These are phyloP conservation scores for Heliconius ismenius DNA, from an alignment of 2,888 invertebrate genomes.

Conservation along the genomic window DNA sequence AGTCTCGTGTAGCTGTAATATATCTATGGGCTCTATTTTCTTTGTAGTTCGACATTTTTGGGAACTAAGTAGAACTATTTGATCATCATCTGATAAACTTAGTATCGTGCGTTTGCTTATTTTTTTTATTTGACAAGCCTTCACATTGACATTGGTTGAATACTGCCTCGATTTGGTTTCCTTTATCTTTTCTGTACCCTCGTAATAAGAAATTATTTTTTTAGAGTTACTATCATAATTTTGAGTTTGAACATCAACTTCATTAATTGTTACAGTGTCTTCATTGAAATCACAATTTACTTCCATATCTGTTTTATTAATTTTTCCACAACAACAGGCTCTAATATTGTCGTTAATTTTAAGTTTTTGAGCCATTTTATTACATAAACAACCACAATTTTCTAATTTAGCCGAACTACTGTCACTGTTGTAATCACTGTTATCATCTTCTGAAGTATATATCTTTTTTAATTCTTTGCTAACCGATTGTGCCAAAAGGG, in stretches of 20 bases:
- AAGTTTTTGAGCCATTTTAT: conserved; percentile 55
- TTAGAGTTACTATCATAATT: conserved; percentile 50
- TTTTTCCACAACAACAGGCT: conserved; percentile 53
- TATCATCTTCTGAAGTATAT: conserved; percentile 51
- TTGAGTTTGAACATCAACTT: conserved; percentile 57
- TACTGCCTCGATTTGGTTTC: conserved; percentile 10
- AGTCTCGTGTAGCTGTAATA: conserved; percentile 66
- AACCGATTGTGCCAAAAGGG: conserved; percentile 34
- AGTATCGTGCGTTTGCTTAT: conserved; percentile 48
- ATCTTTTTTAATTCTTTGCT: conserved; percentile 33
- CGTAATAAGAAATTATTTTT: conserved; percentile 38
- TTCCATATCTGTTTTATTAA: conserved; percentile 52
- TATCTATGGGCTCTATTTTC: conserved; percentile 49
- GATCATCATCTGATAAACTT: conserved; percentile 53
- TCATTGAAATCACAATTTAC: conserved; percentile 53
- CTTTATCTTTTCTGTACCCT: neutral
- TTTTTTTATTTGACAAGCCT: conserved; percentile 45
- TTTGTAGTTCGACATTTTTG: conserved; percentile 31
- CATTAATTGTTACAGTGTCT: conserved; percentile 49
- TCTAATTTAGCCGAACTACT: conserved; percentile 45
- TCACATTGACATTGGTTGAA: conserved; percentile 33
- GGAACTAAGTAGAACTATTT: conserved; percentile 38
- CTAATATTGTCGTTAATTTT: conserved; percentile 49
- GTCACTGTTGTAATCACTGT: conserved; percentile 42
- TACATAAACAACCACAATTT: conserved; percentile 56